A percentile compares a stretch with the other conserved stretches of the same genome.
Evolutionary conservation across 2,797 vertebrate genomes (phyloP).

Genomic region (Macrochelys suwanniensis): DNA sequence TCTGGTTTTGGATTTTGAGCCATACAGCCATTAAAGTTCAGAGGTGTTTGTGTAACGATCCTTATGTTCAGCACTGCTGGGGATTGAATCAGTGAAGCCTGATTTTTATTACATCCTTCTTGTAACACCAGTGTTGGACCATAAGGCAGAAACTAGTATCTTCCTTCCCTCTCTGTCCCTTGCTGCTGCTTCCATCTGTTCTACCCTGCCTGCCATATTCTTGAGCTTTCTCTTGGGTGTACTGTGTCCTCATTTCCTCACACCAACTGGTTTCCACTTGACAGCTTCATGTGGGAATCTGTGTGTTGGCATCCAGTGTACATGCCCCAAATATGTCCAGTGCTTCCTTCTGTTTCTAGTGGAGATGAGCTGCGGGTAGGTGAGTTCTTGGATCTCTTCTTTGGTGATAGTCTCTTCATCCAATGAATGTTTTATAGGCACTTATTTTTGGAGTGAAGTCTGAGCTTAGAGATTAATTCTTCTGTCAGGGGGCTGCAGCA

Average conservation of each 20-base stretch:
- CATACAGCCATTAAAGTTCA: background rate
- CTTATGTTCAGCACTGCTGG: rapidly evolving
- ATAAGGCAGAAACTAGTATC: background rate
- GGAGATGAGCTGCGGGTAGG: background rate
- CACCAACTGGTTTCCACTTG: background rate
- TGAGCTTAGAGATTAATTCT: too few species aligned
- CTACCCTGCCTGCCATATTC: background rate
- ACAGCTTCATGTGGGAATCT: background rate
- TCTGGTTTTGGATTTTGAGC: background rate
- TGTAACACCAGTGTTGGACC: background rate
- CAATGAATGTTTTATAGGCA: background rate
- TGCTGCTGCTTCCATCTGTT: background rate
- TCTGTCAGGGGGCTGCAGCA: background rate
- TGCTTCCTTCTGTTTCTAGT: background rate
- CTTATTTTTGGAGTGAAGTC: too few species aligned
- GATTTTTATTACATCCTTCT: background rate
- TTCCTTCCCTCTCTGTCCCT: background rate
- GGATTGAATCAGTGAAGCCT: background rate
- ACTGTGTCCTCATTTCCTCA: background rate
- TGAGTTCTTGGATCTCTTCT: background rate
- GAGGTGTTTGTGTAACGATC: background rate
- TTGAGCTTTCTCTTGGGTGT: background rate
- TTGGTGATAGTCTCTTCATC: background rate
- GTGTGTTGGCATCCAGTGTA: background rate
- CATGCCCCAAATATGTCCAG: background rate